phyloP scores from a whole-genome alignment of 2,797 vertebrate genomes.

The Neopelma chrysocephalum region DNA sequence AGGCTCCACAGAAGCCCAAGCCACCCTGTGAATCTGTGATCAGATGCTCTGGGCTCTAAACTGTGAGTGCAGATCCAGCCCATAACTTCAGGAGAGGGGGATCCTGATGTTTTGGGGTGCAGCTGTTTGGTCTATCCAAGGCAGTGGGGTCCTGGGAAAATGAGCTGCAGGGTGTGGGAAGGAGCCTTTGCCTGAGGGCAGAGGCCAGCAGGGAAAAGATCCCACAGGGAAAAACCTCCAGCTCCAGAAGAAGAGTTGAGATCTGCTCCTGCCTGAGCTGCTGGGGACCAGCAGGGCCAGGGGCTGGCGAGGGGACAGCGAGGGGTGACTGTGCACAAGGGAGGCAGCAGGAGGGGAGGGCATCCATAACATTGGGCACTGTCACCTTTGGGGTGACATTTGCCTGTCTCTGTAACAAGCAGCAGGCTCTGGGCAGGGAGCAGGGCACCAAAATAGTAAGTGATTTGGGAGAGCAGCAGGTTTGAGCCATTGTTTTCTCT shows the following conservation, averaged over 20 bases:
- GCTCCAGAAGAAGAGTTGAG: background rate
- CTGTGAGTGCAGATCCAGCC: background rate
- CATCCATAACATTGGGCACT: background rate
- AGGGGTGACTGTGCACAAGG: background rate
- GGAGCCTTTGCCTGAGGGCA: no score
- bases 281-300: background rate
- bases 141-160: no score
- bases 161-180: no score
- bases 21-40: background rate
- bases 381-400: background rate
- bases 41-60: background rate
- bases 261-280: background rate
- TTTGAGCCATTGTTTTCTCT: background rate
- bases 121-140: no score
- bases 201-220: background rate
- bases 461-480: background rate
- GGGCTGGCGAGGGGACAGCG: accelerated
- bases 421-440: background rate
- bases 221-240: background rate
- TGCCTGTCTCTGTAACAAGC: background rate
- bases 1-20: no score
- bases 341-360: background rate
- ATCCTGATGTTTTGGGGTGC: no score
- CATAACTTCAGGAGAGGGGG: background rate
- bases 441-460: background rate